These are phyloP conservation scores for Corvus cornix DNA, from an alignment of 2,113 vertebrate species.

Conservation along the genomic window DNA sequence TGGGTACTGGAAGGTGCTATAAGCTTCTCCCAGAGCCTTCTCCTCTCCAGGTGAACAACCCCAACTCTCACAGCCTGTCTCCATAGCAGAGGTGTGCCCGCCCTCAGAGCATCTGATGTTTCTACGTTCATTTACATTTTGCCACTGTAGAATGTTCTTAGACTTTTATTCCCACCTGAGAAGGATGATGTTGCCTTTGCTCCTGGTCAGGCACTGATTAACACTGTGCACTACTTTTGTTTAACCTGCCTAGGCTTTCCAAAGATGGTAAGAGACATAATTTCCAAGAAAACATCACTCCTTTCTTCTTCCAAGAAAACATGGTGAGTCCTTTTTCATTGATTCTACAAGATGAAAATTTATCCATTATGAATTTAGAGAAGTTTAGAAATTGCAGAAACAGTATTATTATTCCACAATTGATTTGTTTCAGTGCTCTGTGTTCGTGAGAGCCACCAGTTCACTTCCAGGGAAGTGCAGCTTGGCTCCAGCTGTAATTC, in stretches of 20 bases:
- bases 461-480: not conserved
- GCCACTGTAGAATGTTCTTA: not conserved
- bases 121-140: not conserved
- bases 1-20: not conserved
- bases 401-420: not conserved
- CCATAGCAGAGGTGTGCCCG: not conserved
- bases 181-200: not conserved
- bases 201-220: not conserved
- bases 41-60: not conserved
- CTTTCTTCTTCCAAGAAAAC: not conserved
- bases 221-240: not conserved
- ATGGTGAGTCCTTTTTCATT: not conserved
- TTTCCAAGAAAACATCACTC: not conserved
- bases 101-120: not conserved
- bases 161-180: not conserved
- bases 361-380: not conserved
- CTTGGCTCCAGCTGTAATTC: constrained; percentile 2
- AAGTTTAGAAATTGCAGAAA: not conserved
- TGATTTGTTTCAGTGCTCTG: constrained; percentile 1
- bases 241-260: not conserved
- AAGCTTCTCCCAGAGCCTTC: not conserved
- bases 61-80: not conserved
- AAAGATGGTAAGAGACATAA: not conserved
- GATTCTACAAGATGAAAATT: not conserved
- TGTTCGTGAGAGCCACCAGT: not conserved